These are phyloP conservation scores for Drosophila gaucha DNA, from an alignment of 2,888 invertebrate genomes.

Conservation along the genomic window DNA sequence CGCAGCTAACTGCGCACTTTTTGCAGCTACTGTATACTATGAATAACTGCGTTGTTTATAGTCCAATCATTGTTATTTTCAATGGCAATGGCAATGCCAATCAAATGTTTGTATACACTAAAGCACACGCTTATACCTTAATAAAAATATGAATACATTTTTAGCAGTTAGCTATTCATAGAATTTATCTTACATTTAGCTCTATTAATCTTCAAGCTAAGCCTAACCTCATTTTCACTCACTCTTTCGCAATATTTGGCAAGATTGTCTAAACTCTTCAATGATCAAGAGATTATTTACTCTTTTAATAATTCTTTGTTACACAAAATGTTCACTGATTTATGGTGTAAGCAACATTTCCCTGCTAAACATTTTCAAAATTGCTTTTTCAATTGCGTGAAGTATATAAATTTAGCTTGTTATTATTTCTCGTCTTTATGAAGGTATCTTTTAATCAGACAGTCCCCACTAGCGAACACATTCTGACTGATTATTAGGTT, in stretches of 20 bases:
- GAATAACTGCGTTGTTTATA: conserved; percentile 12
- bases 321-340: too few species aligned
- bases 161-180: not conserved
- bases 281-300: too few species aligned
- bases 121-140: not conserved
- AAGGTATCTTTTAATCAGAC: conserved; percentile 2
- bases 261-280: too few species aligned
- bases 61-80: conserved; percentile 1
- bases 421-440: not conserved
- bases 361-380: too few species aligned
- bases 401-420: not conserved
- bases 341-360: too few species aligned
- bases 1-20: conserved; percentile 11
- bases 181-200: not conserved
- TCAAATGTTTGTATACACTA: conserved; percentile 6
- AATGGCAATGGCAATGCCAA: not conserved
- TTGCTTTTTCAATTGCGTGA: too few species aligned
- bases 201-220: too few species aligned
- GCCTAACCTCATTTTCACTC: too few species aligned
- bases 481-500: not conserved
- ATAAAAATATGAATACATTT: not conserved
- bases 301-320: too few species aligned
- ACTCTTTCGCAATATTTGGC: too few species aligned
- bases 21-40: conserved; percentile 1
- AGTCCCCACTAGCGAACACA: not conserved